Base-by-base conservation (phyloP, 2,797 vertebrate genomes). In the Columba guinea region DNA sequence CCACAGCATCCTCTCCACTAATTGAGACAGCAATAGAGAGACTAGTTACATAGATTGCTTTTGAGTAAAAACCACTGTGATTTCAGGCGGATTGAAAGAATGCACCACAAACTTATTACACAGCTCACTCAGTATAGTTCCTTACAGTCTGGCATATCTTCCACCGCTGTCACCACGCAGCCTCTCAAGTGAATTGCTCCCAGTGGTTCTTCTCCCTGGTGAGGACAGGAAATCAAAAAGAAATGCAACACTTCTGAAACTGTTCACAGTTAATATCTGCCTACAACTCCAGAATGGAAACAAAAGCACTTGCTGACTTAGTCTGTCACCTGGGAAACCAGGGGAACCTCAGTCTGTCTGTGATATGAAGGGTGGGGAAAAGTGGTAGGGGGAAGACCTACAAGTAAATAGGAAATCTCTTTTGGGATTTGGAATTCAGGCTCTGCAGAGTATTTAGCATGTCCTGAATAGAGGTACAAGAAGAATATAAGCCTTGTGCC, bases 111-210 rank as follows among this genome's bases (percentile, higher is more conserved):
- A 37, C 22, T 18, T 48, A 10, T 62, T 44, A 84, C 13, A 92
- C 21, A 86, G 37, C 5, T 86, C 16, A 62, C 88, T 65, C 34
- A 34, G 9, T 32, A 22, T 21, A 15, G 26, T 46, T 82, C 80
- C 98, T 98, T 98, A 99, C 99, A 99, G 60, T 99, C 99, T 65
- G 98, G 97, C 71, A 98, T 98, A 35, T 97, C 98, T 97, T 99
- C 99, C 93, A 99, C 98, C 14, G 98, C 99, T 51, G 99, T 99
- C 84, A 99, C 98, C 87, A 99, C 99, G 2, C 98, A 99, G 9
- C 98, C 99, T 89, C 99, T 98, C 96, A 99, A 97, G 90, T 98
- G 98, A 96, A 99, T 97, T 5, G 99, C 98, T 80, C 99, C 99
- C 79, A 99, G 97, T 14, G 99, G 98, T 16, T 98, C 98, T 68